Conservation (phyloP, 2,113 vertebrate genomes). For the Natator depressus region DNA sequence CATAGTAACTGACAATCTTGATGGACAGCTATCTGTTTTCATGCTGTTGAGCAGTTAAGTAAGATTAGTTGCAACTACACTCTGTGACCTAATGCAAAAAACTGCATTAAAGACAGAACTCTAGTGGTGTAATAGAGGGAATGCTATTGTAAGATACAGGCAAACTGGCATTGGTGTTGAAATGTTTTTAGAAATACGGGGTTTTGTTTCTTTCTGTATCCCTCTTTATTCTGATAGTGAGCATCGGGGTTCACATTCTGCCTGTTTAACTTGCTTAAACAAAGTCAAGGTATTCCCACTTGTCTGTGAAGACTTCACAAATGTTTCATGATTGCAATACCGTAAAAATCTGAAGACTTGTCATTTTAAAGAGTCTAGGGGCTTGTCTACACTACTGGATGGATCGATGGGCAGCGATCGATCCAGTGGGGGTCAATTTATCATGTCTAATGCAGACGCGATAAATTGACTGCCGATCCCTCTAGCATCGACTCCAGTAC, state of each 20-base stretch:
- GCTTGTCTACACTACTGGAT: too few species aligned
- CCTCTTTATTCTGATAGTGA: background rate
- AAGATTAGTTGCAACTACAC: background rate
- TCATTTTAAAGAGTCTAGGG: background rate
- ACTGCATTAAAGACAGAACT: background rate
- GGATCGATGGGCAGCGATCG: too few species aligned
- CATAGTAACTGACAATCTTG: background rate
- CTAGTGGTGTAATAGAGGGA: too few species aligned
- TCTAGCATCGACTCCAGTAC: too few species aligned
- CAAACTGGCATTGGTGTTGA: background rate
- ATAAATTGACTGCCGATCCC: too few species aligned
- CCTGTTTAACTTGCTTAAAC: background rate
- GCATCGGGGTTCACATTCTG: background rate
- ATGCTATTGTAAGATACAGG: too few species aligned
- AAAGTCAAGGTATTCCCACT: background rate
- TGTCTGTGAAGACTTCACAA: background rate
- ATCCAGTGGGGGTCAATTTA: too few species aligned
- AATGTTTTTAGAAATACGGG: background rate
- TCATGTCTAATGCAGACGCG: too few species aligned
- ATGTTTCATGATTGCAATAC: background rate
- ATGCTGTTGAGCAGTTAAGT: background rate
- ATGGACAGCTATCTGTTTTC: background rate
- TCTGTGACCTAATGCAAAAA: background rate
- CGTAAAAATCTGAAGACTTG: background rate
- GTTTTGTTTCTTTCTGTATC: background rate